Evolutionary conservation across 1,140 invertebrate species (phyloP).

Genomic region (Coptotermes formosanus): DNA sequence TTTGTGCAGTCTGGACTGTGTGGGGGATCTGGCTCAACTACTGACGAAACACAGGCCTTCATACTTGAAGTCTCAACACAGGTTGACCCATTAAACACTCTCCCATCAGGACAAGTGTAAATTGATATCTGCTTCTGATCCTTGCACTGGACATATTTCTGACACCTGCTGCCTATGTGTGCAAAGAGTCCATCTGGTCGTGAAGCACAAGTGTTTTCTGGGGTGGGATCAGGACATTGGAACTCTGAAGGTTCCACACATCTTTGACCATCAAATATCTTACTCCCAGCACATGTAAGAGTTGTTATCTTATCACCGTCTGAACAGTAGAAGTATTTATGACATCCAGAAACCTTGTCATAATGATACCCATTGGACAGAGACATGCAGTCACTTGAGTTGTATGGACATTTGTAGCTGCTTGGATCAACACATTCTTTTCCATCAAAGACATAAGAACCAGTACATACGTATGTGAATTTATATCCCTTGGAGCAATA

Average conservation of each 20-base stretch:
- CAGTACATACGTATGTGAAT: slow-evolving; percentile 54
- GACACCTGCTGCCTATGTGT: slow-evolving; percentile 52
- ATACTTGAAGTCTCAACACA: slow-evolving; percentile 38
- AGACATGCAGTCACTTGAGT: slow-evolving; percentile 55
- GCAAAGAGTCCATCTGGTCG: slow-evolving; percentile 55
- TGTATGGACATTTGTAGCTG: slow-evolving; percentile 48
- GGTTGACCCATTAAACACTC: slow-evolving; percentile 45
- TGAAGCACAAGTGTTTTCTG: slow-evolving; percentile 35
- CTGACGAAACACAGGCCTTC: background rate
- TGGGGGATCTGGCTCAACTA: background rate
- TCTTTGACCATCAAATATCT: slow-evolving; percentile 45
- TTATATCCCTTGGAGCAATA: slow-evolving; percentile 55
- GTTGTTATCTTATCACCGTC: slow-evolving; percentile 44
- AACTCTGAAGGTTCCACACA: slow-evolving; percentile 43
- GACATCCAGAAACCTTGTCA: slow-evolving; percentile 52
- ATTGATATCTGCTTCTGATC: slow-evolving; percentile 44
- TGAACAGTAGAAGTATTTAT: slow-evolving; percentile 56
- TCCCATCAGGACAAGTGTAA: slow-evolving; percentile 41
- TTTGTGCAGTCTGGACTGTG: slow-evolving; percentile 24
- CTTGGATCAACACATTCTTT: slow-evolving; percentile 50
- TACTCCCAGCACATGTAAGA: slow-evolving; percentile 41
- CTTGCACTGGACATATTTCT: slow-evolving; percentile 56
- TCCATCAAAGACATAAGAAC: slow-evolving; percentile 54
- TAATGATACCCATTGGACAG: slow-evolving; percentile 54
- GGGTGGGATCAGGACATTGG: slow-evolving; percentile 36